phyloP scores from a whole-genome alignment of 2,797 vertebrate species.

The Columba guinea region DNA sequence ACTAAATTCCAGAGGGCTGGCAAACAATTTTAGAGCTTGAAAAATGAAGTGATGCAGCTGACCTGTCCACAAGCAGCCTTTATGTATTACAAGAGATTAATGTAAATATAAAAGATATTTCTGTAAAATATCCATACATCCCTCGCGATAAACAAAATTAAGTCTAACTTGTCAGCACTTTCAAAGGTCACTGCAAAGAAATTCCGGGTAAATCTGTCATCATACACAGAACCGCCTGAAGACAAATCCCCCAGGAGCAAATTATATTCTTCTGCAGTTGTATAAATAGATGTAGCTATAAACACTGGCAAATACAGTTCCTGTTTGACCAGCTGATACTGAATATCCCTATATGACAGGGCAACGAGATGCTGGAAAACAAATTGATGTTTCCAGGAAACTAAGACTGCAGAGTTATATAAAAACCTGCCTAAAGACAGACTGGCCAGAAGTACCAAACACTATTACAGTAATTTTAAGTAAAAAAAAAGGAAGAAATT shows the following conservation, averaged over 20 bases:
- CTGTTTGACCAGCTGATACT: neutral
- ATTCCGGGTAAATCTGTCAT: conserved; percentile 72
- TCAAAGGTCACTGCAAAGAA: conserved; percentile 75
- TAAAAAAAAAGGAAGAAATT: neutral
- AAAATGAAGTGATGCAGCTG: neutral
- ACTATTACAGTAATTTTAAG: neutral
- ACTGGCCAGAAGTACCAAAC: neutral
- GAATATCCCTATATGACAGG: neutral
- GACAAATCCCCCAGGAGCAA: conserved; percentile 67
- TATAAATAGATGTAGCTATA: conserved; percentile 78
- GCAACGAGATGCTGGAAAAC: neutral
- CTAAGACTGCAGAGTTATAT: neutral
- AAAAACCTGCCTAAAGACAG: neutral
- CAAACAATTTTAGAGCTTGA: neutral
- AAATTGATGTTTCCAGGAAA: neutral
- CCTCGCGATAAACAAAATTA: conserved; percentile 46
- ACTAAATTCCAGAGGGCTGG: conserved; percentile 20
- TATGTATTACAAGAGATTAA: conserved; percentile 73
- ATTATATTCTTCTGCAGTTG: conserved; percentile 62
- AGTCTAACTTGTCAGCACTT: conserved; percentile 77
- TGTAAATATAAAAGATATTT: conserved; percentile 69
- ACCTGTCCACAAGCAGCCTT: neutral
- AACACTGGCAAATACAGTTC: conserved; percentile 59
- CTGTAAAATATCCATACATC: conserved; percentile 63
- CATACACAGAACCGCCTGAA: conserved; percentile 59